These are phyloP conservation scores for Epistrophe grossulariae DNA, from an alignment of 2,888 invertebrate species.

Conservation along the genomic window DNA sequence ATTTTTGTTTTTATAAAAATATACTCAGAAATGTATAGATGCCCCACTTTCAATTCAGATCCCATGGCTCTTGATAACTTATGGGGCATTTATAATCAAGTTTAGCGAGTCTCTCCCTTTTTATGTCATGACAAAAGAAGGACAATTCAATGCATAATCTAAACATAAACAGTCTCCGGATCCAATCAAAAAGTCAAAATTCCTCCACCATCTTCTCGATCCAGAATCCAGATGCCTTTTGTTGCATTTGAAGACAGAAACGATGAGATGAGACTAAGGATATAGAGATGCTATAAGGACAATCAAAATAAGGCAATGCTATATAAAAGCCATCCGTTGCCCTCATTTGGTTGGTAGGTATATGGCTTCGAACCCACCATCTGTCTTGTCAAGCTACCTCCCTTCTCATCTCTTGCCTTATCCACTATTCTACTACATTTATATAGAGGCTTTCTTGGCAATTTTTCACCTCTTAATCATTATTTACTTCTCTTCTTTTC, in stretches of 20 bases:
- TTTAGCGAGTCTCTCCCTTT: no score
- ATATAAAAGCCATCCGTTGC: background rate
- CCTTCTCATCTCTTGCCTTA: background rate
- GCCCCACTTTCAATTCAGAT: no score
- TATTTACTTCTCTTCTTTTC: constrained; percentile 41
- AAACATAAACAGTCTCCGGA: background rate
- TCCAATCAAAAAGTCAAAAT: constrained; percentile 42
- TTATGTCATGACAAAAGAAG: background rate
- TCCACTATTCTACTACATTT: background rate
- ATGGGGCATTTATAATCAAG: no score
- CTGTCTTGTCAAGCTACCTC: constrained; percentile 42
- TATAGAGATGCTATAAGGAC: no score
- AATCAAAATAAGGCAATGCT: background rate
- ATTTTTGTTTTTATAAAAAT: no score
- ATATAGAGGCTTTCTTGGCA: constrained; percentile 26
- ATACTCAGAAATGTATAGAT: no score
- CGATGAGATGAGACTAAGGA: background rate
- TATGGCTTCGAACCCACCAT: constrained; percentile 45
- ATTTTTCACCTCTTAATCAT: constrained; percentile 72
- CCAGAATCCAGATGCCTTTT: constrained; percentile 53
- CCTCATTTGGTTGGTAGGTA: background rate
- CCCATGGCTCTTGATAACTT: no score
- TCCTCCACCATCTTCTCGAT: constrained; percentile 3
- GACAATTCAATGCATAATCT: background rate
- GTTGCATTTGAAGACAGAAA: background rate